Percentiles rank a stretch among this genome's conserved stretches.
phyloP scores from a whole-genome alignment of 2,888 invertebrate genomes.

The Leptopterna dolabrata region DNA sequence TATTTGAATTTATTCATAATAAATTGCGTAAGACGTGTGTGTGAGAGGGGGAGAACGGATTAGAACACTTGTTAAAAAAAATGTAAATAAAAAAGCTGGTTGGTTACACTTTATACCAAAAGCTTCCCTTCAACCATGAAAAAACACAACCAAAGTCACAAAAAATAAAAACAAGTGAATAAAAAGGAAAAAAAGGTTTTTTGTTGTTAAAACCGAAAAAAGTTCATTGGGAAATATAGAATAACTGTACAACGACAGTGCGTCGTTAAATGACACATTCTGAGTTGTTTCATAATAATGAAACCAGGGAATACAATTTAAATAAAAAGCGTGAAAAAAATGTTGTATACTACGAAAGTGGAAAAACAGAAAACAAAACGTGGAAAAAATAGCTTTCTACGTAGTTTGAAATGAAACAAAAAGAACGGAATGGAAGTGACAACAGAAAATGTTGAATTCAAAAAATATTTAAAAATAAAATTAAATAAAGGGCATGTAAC shows the following conservation, averaged over 20 bases:
- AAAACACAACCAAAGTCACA: slow-evolving; percentile 20
- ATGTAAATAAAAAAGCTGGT: slow-evolving; percentile 43
- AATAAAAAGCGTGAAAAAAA: slow-evolving; percentile 21
- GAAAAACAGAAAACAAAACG: slow-evolving; percentile 18
- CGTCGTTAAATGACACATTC: neutral
- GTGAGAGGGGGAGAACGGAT: slow-evolving; percentile 29
- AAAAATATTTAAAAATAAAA: neutral
- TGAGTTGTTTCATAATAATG: neutral
- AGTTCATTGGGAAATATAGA: neutral
- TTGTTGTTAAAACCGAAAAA: neutral
- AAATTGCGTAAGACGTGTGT: neutral
- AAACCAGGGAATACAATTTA: neutral
- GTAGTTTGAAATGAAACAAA: slow-evolving; percentile 6
- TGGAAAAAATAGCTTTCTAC: slow-evolving; percentile 18
- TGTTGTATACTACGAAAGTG: slow-evolving; percentile 8
- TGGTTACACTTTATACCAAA: slow-evolving; percentile 50
- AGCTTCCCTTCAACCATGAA: slow-evolving; percentile 45
- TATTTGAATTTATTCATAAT: too few species aligned
- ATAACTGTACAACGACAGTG: slow-evolving; percentile 8
- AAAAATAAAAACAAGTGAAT: neutral
- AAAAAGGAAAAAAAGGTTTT: slow-evolving; percentile 5
- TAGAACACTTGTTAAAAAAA: slow-evolving; percentile 52
- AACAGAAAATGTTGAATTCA: neutral
- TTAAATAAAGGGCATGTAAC: neutral
- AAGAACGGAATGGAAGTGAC: neutral